Evolutionary conservation across 2,888 invertebrate species (phyloP).

Genomic region (Eulithis prunata): DNA sequence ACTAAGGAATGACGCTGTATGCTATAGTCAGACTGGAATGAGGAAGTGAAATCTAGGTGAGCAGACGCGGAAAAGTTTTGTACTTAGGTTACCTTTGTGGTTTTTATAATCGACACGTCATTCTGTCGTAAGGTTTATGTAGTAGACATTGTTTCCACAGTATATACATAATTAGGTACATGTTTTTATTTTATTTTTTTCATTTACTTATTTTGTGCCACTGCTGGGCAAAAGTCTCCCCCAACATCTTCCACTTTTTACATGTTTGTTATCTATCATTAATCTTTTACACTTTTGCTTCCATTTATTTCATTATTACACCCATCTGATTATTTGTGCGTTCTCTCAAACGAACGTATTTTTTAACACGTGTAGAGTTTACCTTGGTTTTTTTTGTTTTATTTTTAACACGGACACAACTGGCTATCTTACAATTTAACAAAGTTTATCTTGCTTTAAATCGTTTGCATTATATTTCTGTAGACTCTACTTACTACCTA

Average conservation of each 20-base stretch:
- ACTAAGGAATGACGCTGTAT: slow-evolving; percentile 22
- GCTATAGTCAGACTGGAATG: slow-evolving; percentile 33
- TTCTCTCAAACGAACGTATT: slow-evolving; percentile 14
- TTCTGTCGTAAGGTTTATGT: not conserved
- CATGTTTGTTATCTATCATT: not conserved
- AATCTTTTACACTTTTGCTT: not conserved
- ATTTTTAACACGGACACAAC: slow-evolving; percentile 17
- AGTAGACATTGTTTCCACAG: not conserved
- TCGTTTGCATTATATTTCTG: slow-evolving; percentile 8
- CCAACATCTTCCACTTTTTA: too few relatives aligned
- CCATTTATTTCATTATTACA: not conserved
- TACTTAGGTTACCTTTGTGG: slow-evolving; percentile 11
- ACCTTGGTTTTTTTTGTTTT: slow-evolving; percentile 26
- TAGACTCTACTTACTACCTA: not conserved
- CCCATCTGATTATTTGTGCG: not conserved
- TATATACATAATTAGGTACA: too few relatives aligned
- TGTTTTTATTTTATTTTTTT: too few relatives aligned
- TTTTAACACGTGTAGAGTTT: slow-evolving; percentile 20
- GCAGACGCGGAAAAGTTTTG: slow-evolving; percentile 27
- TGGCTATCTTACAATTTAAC: slow-evolving; percentile 19
- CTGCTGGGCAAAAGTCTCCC: too few relatives aligned
- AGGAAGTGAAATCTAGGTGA: slow-evolving; percentile 37
- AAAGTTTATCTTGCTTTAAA: slow-evolving; percentile 12
- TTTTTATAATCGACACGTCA: slow-evolving; percentile 3
- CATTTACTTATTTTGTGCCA: too few relatives aligned